These are phyloP conservation scores for Centropus unirufus DNA, from an alignment of 2,113 vertebrate genomes.

Conservation along the genomic window DNA sequence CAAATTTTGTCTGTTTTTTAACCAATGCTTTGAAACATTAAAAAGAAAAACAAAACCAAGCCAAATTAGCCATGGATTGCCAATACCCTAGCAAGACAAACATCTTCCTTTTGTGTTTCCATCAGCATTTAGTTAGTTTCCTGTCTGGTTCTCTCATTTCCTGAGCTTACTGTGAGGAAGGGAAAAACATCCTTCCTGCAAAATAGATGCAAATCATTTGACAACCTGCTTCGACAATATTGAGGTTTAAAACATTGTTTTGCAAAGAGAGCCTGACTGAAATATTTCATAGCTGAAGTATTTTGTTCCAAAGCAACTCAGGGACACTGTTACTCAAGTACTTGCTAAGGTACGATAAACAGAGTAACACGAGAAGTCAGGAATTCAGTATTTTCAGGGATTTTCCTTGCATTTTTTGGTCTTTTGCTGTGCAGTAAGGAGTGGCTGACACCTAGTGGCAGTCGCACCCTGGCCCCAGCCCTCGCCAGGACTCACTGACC, in stretches of 20 bases:
- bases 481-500: accelerated
- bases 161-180: conserved; percentile 73
- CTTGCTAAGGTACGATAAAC: background rate
- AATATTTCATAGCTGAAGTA: background rate
- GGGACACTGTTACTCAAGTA: background rate
- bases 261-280: background rate
- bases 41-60: background rate
- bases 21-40: conserved; percentile 18
- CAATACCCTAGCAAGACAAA: background rate
- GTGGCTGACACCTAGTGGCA: conserved; percentile 74
- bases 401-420: background rate
- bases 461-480: background rate
- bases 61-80: background rate
- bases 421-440: background rate
- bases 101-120: conserved; percentile 68
- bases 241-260: background rate
- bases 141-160: conserved; percentile 76
- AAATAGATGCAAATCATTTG: conserved; percentile 62
- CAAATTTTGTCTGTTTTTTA: background rate
- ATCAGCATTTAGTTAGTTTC: conserved; percentile 73
- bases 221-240: conserved; percentile 55
- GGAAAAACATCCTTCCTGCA: conserved; percentile 73
- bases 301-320: background rate
- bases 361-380: background rate
- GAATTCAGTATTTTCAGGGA: background rate